Base-by-base conservation (phyloP, 2,888 invertebrate genomes). In the Drosophila mercatorum region DNA sequence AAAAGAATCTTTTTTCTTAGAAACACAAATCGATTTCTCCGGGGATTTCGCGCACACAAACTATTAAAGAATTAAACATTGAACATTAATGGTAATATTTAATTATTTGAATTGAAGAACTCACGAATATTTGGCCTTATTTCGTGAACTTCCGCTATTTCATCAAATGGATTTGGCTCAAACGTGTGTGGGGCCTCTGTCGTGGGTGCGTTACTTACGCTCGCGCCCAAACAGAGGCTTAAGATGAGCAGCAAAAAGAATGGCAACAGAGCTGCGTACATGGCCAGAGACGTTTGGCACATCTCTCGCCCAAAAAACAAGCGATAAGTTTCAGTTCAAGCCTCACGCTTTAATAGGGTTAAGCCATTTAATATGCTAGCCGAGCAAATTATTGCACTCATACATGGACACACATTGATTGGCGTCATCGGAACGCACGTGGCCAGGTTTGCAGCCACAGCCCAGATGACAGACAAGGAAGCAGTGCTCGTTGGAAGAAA, bases 361-460 rank as follows among this genome's bases (percentile, higher is more conserved):
- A 43, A 7, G 11, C 3, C 14, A 43, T 52, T 26, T 28, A 44
- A 10, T n/a, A 11, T 43, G 10, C 8, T 41, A 8, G 3, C 11
- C 5, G 34, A 3, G 28, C 10, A 14, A n/a, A 28, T 2, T 5
- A 6, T 59, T 6, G 8, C 70, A 79, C 3, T 74, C 34, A 8
- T 67, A 82, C 0, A 58, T 60, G 11, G 0, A n/a, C 26, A 81
- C 56, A 68, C 81, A 85, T 6, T 31, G 43, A 0, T 46, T 38
- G n/a, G 56, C 59, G 4, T 7, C 0, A 63, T 78, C 87, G 12
- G 67, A 6, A 3, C 81, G 80, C 22, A 77, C 31, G 51, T 64
- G 72, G 22, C 74, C 83, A 8, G 31, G 68, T 22, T 62, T 69
- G 63, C 88, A 83, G 47, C 57, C 60, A 41, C 81, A 85, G 34